Percentiles rank a stretch among this genome's conserved stretches.
Evolutionary conservation across 2,113 vertebrate genomes (phyloP).

Genomic region (Syngnathus typhle): DNA sequence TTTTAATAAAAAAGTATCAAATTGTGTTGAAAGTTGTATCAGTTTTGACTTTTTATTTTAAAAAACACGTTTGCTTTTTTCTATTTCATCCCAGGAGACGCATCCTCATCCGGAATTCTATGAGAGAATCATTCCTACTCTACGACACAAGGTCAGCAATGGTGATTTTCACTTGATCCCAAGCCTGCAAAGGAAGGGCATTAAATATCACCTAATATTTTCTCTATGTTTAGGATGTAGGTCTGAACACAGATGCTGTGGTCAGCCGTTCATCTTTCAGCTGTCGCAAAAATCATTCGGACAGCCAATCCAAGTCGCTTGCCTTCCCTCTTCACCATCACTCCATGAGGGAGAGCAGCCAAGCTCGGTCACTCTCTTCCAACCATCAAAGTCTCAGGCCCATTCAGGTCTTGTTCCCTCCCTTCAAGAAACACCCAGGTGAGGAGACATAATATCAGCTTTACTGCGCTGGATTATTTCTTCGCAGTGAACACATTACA

Average conservation of each 20-base stretch:
- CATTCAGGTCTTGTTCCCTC: slow-evolving; percentile 27
- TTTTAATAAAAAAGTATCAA: no score
- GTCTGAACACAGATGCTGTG: slow-evolving; percentile 47
- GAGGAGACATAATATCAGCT: background rate
- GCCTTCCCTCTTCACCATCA: slow-evolving; percentile 37
- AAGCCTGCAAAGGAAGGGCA: no score
- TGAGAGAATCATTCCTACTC: slow-evolving; percentile 66
- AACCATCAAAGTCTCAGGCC: slow-evolving; percentile 31
- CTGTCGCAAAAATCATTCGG: slow-evolving; percentile 4
- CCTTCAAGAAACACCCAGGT: slow-evolving; percentile 57
- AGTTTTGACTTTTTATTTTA: background rate
- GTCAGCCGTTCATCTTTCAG: slow-evolving; percentile 13
- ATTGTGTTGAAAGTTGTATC: background rate
- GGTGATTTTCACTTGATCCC: background rate
- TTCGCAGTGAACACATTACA: background rate
- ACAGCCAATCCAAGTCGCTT: slow-evolving; percentile 46
- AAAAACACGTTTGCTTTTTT: background rate
- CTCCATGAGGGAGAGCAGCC: slow-evolving; percentile 26
- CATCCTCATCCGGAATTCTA: slow-evolving; percentile 76
- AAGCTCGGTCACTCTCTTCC: slow-evolving; percentile 22
- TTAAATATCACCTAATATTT: background rate
- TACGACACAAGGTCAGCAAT: slow-evolving; percentile 60
- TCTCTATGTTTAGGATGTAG: slow-evolving; percentile 44
- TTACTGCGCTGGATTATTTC: background rate
- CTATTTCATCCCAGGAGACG: slow-evolving; percentile 55